Conservation (phyloP, 2,888 invertebrate genomes). For the Cheilosia soror region DNA sequence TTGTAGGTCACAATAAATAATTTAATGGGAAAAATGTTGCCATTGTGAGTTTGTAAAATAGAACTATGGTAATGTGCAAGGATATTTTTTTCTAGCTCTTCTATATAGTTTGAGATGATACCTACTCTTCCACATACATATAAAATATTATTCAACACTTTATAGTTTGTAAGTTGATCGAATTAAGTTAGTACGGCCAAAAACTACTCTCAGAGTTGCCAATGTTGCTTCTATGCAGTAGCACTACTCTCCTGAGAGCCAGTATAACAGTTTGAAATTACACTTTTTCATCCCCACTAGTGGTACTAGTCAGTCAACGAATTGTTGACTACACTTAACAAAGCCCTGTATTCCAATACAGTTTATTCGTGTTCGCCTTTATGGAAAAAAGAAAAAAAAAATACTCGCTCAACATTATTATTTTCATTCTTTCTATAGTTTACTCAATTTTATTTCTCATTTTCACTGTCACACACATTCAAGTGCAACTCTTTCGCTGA, state of each 20-base stretch:
- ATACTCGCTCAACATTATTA: background rate
- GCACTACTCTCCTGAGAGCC: background rate
- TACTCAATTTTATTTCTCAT: slow-evolving; percentile 22
- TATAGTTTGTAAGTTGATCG: too few relatives aligned
- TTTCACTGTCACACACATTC: slow-evolving; percentile 40
- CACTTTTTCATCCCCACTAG: background rate
- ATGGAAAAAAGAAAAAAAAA: background rate
- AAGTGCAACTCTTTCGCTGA: slow-evolving; percentile 20
- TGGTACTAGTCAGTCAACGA: background rate
- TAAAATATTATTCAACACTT: too few relatives aligned
- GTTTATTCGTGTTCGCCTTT: background rate
- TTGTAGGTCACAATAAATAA: too few relatives aligned
- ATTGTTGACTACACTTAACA: slow-evolving; percentile 19
- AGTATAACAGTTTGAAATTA: slow-evolving; percentile 16
- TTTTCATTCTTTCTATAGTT: background rate
- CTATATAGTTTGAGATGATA: too few relatives aligned
- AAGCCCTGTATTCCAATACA: background rate
- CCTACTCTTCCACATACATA: too few relatives aligned
- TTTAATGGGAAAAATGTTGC: too few relatives aligned
- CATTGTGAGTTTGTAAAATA: too few relatives aligned
- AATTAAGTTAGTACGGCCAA: too few relatives aligned
- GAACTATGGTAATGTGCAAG: too few relatives aligned
- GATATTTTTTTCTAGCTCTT: too few relatives aligned
- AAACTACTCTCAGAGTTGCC: too few relatives aligned
- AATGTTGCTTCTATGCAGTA: too few relatives aligned